These are phyloP conservation scores for Vesta saturnalis DNA, from an alignment of 2,888 invertebrate species.

Conservation along the genomic window DNA sequence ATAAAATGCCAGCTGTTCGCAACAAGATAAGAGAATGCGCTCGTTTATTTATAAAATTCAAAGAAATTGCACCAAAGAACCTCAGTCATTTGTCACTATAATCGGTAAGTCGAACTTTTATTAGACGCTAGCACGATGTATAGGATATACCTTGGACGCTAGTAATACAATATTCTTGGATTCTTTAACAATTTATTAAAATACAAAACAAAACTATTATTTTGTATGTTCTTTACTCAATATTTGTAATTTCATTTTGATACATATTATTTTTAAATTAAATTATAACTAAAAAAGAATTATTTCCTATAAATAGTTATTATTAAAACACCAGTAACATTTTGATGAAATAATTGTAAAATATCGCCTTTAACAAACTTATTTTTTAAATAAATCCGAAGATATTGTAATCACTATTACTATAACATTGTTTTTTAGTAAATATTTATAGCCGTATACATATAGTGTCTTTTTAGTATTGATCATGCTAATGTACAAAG, in stretches of 20 bases:
- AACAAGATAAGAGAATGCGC: conserved; percentile 22
- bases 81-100: conserved; percentile 11
- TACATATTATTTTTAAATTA: conserved; percentile 5
- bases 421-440: background rate
- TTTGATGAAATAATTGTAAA: background rate
- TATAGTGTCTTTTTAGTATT: no score
- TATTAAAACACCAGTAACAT: background rate
- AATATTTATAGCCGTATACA: no score
- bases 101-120: conserved; percentile 9
- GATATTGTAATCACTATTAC: conserved; percentile 6
- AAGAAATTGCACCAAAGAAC: conserved; percentile 11
- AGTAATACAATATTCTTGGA: background rate
- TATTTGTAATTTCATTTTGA: background rate
- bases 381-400: background rate
- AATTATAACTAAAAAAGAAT: conserved; percentile 1
- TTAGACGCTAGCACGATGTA: background rate
- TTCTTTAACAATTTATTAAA: background rate
- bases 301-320: background rate
- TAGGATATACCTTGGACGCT: background rate
- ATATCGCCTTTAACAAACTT: background rate
- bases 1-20: conserved; percentile 11
- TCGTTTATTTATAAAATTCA: conserved; percentile 17
- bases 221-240: background rate
- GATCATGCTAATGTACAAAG: background rate
- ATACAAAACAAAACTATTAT: background rate